Conservation (phyloP, 2,888 invertebrate species). For the Cyaniris semiargus region DNA sequence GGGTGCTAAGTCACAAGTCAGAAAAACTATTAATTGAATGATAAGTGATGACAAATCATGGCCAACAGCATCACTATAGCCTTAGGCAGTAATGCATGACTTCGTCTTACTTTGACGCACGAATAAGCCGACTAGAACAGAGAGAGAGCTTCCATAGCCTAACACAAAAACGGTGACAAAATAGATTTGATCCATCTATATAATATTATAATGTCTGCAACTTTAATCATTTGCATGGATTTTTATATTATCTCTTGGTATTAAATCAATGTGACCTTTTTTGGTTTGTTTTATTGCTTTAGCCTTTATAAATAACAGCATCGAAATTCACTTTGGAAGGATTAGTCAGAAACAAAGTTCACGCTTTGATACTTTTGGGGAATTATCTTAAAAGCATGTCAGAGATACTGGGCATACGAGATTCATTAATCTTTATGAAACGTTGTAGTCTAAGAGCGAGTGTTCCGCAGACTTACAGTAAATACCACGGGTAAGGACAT, state of each 20-base stretch:
- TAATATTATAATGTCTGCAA: background rate
- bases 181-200: too few relatives aligned
- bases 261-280: background rate
- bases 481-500: too few relatives aligned
- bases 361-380: background rate
- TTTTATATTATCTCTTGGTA: background rate
- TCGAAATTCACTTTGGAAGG: conserved; percentile 8
- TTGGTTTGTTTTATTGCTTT: background rate
- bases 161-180: background rate
- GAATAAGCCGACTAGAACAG: background rate
- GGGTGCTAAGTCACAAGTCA: background rate
- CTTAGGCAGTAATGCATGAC: background rate
- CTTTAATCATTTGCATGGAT: background rate
- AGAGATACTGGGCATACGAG: background rate
- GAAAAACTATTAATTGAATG: background rate
- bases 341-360: background rate
- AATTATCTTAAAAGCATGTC: conserved; percentile 19
- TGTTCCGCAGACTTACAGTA: too few relatives aligned
- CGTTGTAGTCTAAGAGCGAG: too few relatives aligned
- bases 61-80: background rate
- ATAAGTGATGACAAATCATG: conserved; percentile 15
- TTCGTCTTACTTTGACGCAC: background rate
- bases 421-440: background rate
- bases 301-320: background rate
- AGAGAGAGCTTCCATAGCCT: background rate